phyloP scores from a whole-genome alignment of 2,113 vertebrate genomes.

The Vireo altiloquus region DNA sequence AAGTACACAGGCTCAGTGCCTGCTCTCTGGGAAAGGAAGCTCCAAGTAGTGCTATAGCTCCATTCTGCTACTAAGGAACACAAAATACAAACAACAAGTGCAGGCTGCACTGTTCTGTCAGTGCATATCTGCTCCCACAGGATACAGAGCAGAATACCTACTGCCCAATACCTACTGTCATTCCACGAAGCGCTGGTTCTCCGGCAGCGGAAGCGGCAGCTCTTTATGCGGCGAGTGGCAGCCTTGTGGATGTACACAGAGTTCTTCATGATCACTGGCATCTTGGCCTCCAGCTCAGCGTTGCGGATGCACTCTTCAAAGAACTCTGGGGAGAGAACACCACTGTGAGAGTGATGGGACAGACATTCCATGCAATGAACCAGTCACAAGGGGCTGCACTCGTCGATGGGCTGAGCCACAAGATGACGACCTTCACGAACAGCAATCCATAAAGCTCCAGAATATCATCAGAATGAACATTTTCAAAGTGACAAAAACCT shows the following conservation, averaged over 20 bases:
- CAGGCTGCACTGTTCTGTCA: neutral
- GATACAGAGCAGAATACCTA: accelerated
- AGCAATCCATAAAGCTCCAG: neutral
- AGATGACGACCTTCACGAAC: neutral
- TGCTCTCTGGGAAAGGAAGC: neutral
- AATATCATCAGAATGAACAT: neutral
- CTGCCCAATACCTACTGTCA: slow-evolving; percentile 33
- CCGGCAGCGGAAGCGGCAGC: slow-evolving; percentile 89
- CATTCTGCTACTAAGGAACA: neutral
- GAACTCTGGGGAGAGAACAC: slow-evolving; percentile 76
- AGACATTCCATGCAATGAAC: neutral
- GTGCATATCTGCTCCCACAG: neutral
- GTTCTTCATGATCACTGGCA: slow-evolving; percentile 97
- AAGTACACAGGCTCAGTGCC: neutral
- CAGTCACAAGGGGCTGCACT: neutral
- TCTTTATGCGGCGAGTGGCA: slow-evolving; percentile 92
- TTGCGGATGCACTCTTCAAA: slow-evolving; percentile 97
- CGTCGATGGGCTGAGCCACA: accelerated
- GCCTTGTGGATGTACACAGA: slow-evolving; percentile 95
- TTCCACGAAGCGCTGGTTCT: slow-evolving; percentile 82
- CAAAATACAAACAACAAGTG: neutral
- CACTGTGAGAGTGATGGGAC: neutral
- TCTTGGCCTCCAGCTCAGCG: slow-evolving; percentile 93
- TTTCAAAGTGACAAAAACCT: neutral
- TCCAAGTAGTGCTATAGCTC: neutral